Conservation (phyloP, 1,140 invertebrate species). For the Oreohelix idahoensis region DNA sequence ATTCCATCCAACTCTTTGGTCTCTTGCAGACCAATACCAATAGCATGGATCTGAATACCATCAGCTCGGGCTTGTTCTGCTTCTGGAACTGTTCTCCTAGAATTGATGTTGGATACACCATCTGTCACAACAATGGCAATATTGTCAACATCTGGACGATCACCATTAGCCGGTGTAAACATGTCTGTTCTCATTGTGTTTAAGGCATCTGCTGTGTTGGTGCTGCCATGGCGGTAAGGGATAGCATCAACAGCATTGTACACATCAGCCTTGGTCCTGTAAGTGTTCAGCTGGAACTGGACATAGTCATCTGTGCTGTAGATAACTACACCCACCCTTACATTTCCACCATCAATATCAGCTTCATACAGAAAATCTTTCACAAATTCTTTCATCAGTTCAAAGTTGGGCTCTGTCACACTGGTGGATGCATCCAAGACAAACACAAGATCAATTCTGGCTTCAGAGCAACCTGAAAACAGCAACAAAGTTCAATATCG, state of each 20-base stretch:
- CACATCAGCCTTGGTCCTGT: slow-evolving; percentile 2
- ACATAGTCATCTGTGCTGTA: slow-evolving; percentile 22
- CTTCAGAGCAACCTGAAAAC: slow-evolving; percentile 17
- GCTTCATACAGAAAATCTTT: slow-evolving; percentile 21
- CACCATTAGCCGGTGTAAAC: slow-evolving; percentile 11
- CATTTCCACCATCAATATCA: slow-evolving; percentile 24
- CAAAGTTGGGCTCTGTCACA: slow-evolving; percentile 29
- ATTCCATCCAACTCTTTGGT: slow-evolving; percentile 30
- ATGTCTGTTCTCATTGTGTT: slow-evolving; percentile 11
- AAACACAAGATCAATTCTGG: slow-evolving; percentile 15
- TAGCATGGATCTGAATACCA: slow-evolving; percentile 30
- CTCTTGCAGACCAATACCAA: slow-evolving; percentile 22
- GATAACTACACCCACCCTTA: slow-evolving; percentile 19
- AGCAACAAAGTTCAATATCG: neutral
- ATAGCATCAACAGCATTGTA: slow-evolving; percentile 27
- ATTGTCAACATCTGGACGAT: slow-evolving; percentile 23
- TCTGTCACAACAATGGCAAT: slow-evolving; percentile 19
- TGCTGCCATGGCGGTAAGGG: slow-evolving; percentile 17
- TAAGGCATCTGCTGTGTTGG: slow-evolving; percentile 21
- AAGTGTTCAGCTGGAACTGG: slow-evolving; percentile 27
- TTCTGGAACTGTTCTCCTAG: slow-evolving; percentile 18
- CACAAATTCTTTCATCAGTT: slow-evolving; percentile 22
- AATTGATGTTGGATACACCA: slow-evolving; percentile 27
- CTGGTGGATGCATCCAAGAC: slow-evolving; percentile 22
- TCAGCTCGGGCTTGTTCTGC: slow-evolving; percentile 14